Base-by-base conservation (phyloP, 2,113 vertebrate species). In the Sorex fumeus region DNA sequence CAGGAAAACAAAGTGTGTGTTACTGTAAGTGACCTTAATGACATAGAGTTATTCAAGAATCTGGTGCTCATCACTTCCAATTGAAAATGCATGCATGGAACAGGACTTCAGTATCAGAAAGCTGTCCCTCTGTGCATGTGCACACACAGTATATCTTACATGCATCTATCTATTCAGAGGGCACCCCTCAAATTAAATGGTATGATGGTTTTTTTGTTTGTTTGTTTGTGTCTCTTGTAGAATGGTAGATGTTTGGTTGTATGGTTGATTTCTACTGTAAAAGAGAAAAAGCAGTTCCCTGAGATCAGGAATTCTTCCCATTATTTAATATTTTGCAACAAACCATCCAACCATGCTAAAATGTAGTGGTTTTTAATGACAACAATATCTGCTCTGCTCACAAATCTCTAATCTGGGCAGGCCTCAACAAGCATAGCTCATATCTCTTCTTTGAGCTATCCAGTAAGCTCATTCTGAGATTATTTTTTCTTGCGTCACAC, bases 41-140 rank as follows among this genome's bases (percentile, higher is more conserved):
- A 92, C 91, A 50, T 78, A 62, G 45, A 84, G 36, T 96, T 94
- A 91, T 93, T 94, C 95, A 96, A 95, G 94, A 96, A 95, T 91
- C 94, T 6, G 40, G 76, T 93, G 76, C 91, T 96, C 67, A 95
- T 93, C 93, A 96, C 95, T 96, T 96, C 93, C 94, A 94, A 95
- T 87, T 95, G 94, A 95, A 93, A 96, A 92, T 89, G 57, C 86
- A 60, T 89, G 57, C 91, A 62, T 30, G 94, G 71, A 93, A 5
- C 7, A 67, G 50, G 57, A 47, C 57, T 84, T 92, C 8, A 30
- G 0, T 50, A 40, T 85, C 45, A 91, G 32, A 75, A 27, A 53
- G 32, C 66, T 81, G 30, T 28, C 67, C 8, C 67, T 81, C 28
- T 87, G 34, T 50, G 21, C 36, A 19, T 19, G 69, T 9, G 85